Conservation (phyloP, 2,113 vertebrate species). For the Gavialis gangeticus region DNA sequence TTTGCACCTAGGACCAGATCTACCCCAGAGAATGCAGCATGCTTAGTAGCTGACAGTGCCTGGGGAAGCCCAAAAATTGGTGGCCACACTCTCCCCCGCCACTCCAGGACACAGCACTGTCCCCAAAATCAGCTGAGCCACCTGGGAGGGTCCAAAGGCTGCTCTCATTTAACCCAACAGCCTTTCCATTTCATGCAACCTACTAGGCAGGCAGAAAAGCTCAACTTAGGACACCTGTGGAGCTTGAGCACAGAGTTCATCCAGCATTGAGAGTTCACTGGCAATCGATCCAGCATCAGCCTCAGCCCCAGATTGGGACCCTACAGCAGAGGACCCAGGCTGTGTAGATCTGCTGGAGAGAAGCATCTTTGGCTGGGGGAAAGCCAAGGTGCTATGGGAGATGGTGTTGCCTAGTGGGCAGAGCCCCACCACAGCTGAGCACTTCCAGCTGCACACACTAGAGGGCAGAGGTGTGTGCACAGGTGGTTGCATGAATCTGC, state of each 20-base stretch:
- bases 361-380: not conserved
- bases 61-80: no score
- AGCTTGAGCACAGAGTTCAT: not conserved
- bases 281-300: not conserved
- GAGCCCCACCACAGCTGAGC: rapidly evolving
- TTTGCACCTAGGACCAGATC: no score
- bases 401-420: not conserved
- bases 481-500: rapidly evolving
- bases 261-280: not conserved
- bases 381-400: not conserved
- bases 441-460: not conserved
- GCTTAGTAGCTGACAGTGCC: no score
- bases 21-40: no score
- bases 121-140: no score
- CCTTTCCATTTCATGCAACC: no score
- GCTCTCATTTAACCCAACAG: no score
- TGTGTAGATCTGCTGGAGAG: not conserved
- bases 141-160: no score
- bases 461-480: not conserved
- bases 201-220: no score
- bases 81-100: no score
- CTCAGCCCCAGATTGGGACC: rapidly evolving
- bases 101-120: no score
- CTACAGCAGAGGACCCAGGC: slow-evolving; percentile 28
- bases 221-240: no score